A percentile compares a stretch with the other conserved stretches of the same genome.
Conservation (phyloP, 2,797 vertebrate genomes). For the Myotis planiceps region DNA sequence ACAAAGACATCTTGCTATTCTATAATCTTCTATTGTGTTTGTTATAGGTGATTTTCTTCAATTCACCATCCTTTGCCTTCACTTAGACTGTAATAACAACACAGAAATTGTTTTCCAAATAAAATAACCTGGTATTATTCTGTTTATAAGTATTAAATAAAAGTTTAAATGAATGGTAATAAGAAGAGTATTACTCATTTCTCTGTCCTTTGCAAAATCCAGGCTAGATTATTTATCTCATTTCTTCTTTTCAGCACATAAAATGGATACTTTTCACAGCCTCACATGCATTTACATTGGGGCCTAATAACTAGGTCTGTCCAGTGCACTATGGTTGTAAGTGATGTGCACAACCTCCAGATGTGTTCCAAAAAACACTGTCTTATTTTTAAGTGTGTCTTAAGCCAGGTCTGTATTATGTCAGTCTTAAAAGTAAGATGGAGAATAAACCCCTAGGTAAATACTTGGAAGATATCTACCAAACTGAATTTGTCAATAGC, state of each 20-base stretch:
- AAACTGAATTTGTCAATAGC: background rate
- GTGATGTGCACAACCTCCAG: background rate
- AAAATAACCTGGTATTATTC: background rate
- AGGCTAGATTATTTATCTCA: background rate
- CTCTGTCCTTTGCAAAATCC: background rate
- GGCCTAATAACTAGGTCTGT: background rate
- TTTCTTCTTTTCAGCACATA: background rate
- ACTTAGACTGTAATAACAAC: background rate
- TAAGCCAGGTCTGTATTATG: background rate
- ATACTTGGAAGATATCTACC: background rate
- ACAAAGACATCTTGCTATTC: background rate
- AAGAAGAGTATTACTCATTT: background rate
- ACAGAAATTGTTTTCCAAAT: background rate
- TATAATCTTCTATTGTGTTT: background rate
- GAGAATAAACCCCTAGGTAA: background rate
- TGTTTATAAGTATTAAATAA: background rate
- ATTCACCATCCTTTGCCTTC: background rate
- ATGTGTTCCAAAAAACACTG: background rate
- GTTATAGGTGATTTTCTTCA: background rate
- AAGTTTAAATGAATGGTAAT: background rate
- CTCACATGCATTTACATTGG: background rate
- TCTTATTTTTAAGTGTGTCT: background rate
- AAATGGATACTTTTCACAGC: background rate
- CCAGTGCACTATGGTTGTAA: background rate
- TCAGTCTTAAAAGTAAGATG: background rate